These are phyloP conservation scores for Notiomystis cincta DNA, from an alignment of 2,113 vertebrate species.

Conservation along the genomic window DNA sequence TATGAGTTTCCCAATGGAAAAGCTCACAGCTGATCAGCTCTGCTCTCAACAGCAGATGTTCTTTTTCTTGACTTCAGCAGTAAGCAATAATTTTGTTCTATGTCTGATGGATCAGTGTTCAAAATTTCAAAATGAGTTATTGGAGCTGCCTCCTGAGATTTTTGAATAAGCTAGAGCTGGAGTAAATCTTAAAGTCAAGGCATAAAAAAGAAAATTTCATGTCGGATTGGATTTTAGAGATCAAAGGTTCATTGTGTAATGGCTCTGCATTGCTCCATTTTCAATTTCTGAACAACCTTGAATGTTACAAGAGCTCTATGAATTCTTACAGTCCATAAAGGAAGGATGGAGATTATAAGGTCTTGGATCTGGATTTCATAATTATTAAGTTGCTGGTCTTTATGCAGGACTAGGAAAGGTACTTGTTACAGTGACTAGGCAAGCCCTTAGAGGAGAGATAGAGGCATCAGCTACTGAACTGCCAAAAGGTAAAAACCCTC, in stretches of 20 bases:
- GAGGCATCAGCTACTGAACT: background rate
- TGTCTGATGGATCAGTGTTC: conserved; percentile 30
- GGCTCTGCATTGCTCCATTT: conserved; percentile 11
- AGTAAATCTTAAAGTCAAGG: conserved; percentile 50
- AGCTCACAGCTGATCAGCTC: conserved; percentile 22
- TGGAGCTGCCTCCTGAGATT: conserved; percentile 35
- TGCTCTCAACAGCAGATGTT: conserved; percentile 59
- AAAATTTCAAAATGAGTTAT: conserved; percentile 42
- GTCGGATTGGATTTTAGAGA: conserved; percentile 33
- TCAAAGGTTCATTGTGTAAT: conserved; percentile 36
- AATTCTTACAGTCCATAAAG: background rate
- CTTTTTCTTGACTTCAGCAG: conserved; percentile 43
- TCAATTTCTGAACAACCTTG: conserved; percentile 22
- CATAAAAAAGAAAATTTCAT: conserved; percentile 28
- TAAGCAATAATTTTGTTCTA: conserved; percentile 31
- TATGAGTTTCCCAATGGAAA: conserved; percentile 43
- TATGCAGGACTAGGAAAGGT: background rate
- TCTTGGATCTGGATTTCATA: background rate
- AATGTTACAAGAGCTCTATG: background rate
- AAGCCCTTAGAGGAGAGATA: background rate
- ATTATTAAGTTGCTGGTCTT: background rate
- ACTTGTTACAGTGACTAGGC: background rate
- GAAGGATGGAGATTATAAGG: conserved; percentile 32
- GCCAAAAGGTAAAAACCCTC: background rate
- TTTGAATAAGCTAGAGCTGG: conserved; percentile 21